A percentile compares a stretch with the other conserved stretches of the same genome.
Evolutionary conservation across 2,888 invertebrate species (phyloP).

Genomic region (Nomada lathburiana): DNA sequence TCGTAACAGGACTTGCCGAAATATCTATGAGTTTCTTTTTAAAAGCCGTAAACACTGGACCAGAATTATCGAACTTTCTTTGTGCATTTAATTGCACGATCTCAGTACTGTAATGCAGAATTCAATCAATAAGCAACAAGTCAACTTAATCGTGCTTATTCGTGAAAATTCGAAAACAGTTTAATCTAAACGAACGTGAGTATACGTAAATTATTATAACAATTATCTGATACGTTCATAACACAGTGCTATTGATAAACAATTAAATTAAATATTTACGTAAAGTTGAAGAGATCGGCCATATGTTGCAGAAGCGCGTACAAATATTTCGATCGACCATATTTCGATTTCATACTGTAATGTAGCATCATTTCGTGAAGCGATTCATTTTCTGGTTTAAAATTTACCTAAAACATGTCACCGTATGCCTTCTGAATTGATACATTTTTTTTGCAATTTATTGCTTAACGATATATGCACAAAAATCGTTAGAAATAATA

Average conservation of each 20-base stretch:
- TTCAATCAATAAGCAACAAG: not conserved
- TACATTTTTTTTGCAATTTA: not conserved
- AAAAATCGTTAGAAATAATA: not conserved
- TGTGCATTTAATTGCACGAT: slow-evolving; percentile 53
- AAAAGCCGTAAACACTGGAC: slow-evolving; percentile 62
- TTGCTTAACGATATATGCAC: too few relatives aligned
- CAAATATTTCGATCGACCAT: slow-evolving; percentile 72
- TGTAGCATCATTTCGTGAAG: slow-evolving; percentile 70
- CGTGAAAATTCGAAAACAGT: not conserved
- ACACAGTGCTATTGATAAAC: too few relatives aligned
- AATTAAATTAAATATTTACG: slow-evolving; percentile 63
- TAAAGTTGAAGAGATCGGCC: slow-evolving; percentile 75
- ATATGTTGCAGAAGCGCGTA: slow-evolving; percentile 70
- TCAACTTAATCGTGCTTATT: not conserved
- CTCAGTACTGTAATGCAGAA: slow-evolving; percentile 49
- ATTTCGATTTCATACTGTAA: slow-evolving; percentile 63
- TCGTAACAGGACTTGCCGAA: slow-evolving; percentile 61
- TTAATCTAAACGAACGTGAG: not conserved
- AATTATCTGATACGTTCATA: not conserved
- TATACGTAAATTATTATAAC: not conserved
- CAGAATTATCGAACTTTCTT: slow-evolving; percentile 59
- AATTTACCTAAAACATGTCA: slow-evolving; percentile 28
- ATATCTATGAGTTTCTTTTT: slow-evolving; percentile 56
- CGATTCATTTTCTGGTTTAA: slow-evolving; percentile 57
- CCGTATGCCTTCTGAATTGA: not conserved